Conservation (phyloP, 2,797 vertebrate species). For the Numenius phaeopus region DNA sequence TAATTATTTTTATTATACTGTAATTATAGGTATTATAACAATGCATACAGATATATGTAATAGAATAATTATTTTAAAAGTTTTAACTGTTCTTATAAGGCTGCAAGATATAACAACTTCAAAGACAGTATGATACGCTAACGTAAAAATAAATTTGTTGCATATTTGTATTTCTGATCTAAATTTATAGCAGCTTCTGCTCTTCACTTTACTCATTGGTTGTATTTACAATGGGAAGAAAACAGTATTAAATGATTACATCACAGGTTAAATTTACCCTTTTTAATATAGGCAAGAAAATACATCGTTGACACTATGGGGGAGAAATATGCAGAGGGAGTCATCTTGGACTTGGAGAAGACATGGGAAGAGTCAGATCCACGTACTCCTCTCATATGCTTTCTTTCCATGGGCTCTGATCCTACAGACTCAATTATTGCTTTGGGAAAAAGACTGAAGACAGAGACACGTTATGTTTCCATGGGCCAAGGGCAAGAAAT, state of each 20-base stretch:
- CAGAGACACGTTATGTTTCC: constrained; percentile 90
- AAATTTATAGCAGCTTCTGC: neutral
- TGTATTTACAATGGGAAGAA: neutral
- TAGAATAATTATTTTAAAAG: neutral
- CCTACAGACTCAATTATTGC: constrained; percentile 94
- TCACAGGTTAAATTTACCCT: neutral
- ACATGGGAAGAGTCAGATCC: constrained; percentile 95
- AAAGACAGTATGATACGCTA: neutral
- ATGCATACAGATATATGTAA: neutral
- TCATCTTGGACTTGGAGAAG: constrained; percentile 91
- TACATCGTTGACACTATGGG: constrained; percentile 92
- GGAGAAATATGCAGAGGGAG: constrained; percentile 89
- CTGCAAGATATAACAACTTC: neutral
- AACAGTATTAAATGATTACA: neutral
- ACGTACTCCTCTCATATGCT: constrained; percentile 92
- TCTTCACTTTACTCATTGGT: neutral
- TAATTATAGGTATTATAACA: neutral
- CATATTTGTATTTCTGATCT: neutral
- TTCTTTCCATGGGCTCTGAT: constrained; percentile 97
- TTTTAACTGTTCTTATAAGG: neutral
- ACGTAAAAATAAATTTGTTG: neutral
- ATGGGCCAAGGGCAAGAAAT: constrained; percentile 98
- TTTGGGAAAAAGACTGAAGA: constrained; percentile 91
- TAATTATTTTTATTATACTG: neutral
- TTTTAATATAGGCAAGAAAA: constrained; percentile 88